Evolutionary conservation across 2,797 vertebrate genomes (phyloP).

Genomic region (Esox masquinongy): DNA sequence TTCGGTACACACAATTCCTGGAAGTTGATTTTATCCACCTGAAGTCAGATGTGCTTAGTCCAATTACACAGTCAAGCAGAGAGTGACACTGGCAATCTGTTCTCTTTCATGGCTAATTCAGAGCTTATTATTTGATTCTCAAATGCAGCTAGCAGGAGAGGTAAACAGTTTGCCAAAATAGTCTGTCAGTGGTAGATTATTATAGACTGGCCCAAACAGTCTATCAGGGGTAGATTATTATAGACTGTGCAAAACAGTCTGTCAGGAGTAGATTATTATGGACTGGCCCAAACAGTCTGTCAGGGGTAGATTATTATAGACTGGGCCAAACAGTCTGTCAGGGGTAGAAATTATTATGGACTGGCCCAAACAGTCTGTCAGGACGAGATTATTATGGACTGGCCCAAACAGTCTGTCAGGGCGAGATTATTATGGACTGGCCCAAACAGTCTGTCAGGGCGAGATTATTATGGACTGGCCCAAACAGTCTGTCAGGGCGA

Average conservation of each 20-base stretch:
- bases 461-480: no score
- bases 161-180: not conserved
- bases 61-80: conserved; percentile 22
- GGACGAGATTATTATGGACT: no score
- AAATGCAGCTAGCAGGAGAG: conserved; percentile 18
- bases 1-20: not conserved
- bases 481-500: no score
- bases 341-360: no score
- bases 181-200: no score
- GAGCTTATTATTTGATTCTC: conserved; percentile 43
- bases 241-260: no score
- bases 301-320: no score
- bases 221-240: not conserved
- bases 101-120: conserved; percentile 56
- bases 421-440: no score
- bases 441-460: not conserved
- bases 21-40: conserved; percentile 16
- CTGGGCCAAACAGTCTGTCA: not conserved
- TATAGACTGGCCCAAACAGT: not conserved
- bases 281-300: not conserved
- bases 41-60: conserved; percentile 15
- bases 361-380: no score
- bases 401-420: not conserved
- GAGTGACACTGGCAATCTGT: conserved; percentile 5
- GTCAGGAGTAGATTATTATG: no score